These are phyloP conservation scores for Apogon talboti DNA, from an alignment of 2,797 vertebrate genomes.

Conservation along the genomic window DNA sequence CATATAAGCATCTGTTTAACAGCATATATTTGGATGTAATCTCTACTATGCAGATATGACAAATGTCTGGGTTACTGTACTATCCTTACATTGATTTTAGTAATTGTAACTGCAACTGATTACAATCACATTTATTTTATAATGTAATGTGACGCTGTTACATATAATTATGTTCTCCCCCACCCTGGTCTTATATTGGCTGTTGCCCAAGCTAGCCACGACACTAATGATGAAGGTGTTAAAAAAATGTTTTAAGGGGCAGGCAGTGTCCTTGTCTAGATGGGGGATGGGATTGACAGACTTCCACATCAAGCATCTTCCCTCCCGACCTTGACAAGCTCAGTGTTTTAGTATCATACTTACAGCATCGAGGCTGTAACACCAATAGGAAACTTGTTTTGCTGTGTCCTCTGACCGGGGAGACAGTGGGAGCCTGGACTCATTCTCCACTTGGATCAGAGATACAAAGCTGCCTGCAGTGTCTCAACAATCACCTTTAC, in stretches of 20 bases:
- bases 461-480: constrained; percentile 28
- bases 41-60: too few relatives aligned
- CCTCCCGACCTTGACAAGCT: constrained; percentile 69
- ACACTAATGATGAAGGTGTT: constrained; percentile 57
- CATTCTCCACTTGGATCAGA: constrained; percentile 5
- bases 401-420: constrained; percentile 33
- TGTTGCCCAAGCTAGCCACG: constrained; percentile 15
- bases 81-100: too few relatives aligned
- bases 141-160: too few relatives aligned
- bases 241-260: constrained; percentile 29
- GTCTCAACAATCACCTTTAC: constrained; percentile 47
- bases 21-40: too few relatives aligned
- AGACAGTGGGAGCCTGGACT: constrained; percentile 26
- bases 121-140: too few relatives aligned
- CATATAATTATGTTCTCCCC: too few relatives aligned
- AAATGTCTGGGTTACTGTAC: too few relatives aligned
- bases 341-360: constrained; percentile 22
- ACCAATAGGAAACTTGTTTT: constrained; percentile 13
- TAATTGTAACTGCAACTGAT: background rate
- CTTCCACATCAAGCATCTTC: constrained; percentile 62
- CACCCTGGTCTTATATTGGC: background rate
- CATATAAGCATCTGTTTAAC: too few relatives aligned
- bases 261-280: constrained; percentile 53
- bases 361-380: constrained; percentile 28
- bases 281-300: constrained; percentile 70